Evolutionary conservation across 2,888 invertebrate species (phyloP), one percentile per base, ranked within the genome.

Genomic region (Nemoura dubitans): DNA sequence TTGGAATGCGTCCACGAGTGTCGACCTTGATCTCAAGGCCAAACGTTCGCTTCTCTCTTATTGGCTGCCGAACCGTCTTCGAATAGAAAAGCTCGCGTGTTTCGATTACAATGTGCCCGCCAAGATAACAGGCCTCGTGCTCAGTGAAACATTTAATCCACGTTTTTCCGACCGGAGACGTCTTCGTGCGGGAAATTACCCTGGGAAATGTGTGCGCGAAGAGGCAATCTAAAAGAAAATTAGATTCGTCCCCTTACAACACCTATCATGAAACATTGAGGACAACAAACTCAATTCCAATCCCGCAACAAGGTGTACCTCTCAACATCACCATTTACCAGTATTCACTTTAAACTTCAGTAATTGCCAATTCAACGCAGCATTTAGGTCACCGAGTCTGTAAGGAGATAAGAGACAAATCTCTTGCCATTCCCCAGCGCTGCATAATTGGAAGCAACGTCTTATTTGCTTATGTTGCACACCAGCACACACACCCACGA

Each of bases 201-300:
- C 59, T 21, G 59, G 59, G 59, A 59, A 59, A 59, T 59, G 59
- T 59, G 59, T 59, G 16, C 2, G 59, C 59, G 21, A 14, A 3
- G 59, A 59, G 59, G 59, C 59, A 59, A 59, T 59, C 59, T 59
- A 59, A 59, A 59, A 59, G 59, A 59, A 59, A 59, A 59, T 59
- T 59, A 59, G 59, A 59, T 59, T 59, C 59, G 16, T 59, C 59
- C 14, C 2, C 59, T 36, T 14, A 59, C 59, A 21, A 36, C 36
- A 36, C 36, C 36, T 36, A 59, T 21, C 21, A 59, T 21, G 21
- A 59, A 59, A 10, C 59, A 21, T 59, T 59, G 16, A 10, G 21
- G 3, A 21, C 10, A 36, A 36, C 59, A 21, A 59, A 59, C 14
- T 59, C 59, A 2, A 21, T 59, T 59, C 16, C 59, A 7, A 10